Conservation (phyloP, 2,888 invertebrate genomes). For the Plutella xylostella region DNA sequence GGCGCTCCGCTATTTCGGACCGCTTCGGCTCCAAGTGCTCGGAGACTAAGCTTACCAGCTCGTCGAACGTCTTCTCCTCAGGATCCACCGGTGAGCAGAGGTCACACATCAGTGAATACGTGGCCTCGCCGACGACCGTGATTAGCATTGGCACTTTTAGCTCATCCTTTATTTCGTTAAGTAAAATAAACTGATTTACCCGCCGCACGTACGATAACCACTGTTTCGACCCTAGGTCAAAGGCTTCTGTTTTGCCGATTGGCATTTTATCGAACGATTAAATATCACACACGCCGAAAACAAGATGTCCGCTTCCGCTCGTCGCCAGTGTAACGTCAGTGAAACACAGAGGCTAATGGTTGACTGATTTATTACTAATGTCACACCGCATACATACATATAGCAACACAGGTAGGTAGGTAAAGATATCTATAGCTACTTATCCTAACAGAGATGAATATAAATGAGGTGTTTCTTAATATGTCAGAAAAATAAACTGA, state of each 20-base stretch:
- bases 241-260: not conserved
- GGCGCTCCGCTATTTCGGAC: conserved; percentile 7
- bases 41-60: not conserved
- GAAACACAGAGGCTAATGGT: too few species aligned
- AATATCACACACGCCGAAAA: too few species aligned
- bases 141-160: not conserved
- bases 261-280: not conserved
- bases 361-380: too few species aligned
- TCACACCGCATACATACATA: too few species aligned
- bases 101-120: not conserved
- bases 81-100: not conserved
- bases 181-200: conserved; percentile 8
- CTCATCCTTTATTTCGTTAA: not conserved
- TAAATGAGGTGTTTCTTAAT: too few species aligned
- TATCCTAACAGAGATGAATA: too few species aligned
- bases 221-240: conserved; percentile 2
- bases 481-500: too few species aligned
- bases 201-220: conserved; percentile 12
- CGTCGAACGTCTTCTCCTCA: not conserved
- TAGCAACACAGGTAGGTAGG: too few species aligned
- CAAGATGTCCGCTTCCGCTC: too few species aligned
- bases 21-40: conserved; percentile 6
- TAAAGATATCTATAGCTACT: too few species aligned
- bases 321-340: too few species aligned
- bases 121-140: not conserved